These are phyloP conservation scores for Oreochromis mossambicus DNA, from an alignment of 2,797 vertebrate genomes.

Conservation along the genomic window DNA sequence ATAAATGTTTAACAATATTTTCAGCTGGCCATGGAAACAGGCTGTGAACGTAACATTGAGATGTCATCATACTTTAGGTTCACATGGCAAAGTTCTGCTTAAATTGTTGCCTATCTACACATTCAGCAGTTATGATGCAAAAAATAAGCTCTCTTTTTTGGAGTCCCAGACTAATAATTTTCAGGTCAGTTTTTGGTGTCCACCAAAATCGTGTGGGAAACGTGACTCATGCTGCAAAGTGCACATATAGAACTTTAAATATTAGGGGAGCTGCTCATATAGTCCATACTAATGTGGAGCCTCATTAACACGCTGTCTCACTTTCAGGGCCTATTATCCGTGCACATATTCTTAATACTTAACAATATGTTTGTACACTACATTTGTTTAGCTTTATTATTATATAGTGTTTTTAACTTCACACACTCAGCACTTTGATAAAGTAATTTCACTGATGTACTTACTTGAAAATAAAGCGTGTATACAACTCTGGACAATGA, in stretches of 20 bases:
- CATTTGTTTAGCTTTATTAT: background rate
- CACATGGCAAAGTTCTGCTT: background rate
- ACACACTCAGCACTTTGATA: background rate
- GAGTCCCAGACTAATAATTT: background rate
- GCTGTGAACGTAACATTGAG: background rate
- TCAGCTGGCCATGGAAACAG: background rate
- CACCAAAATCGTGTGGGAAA: background rate
- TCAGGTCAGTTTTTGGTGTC: background rate
- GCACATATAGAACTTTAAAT: background rate
- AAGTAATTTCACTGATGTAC: background rate
- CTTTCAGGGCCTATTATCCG: background rate
- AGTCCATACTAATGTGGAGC: background rate
- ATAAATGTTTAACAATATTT: background rate
- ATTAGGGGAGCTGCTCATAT: background rate
- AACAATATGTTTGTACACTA: background rate
- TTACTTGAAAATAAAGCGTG: constrained; percentile 9
- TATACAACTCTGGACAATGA: constrained; percentile 31
- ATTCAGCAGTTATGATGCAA: background rate
- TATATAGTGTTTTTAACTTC: background rate
- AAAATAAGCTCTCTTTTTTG: background rate
- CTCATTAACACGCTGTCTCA: background rate
- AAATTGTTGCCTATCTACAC: background rate
- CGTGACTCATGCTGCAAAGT: background rate
- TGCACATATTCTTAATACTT: background rate
- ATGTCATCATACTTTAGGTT: background rate